Conservation (phyloP, 1,140 invertebrate species). For the Dermatophagoides farinae region DNA sequence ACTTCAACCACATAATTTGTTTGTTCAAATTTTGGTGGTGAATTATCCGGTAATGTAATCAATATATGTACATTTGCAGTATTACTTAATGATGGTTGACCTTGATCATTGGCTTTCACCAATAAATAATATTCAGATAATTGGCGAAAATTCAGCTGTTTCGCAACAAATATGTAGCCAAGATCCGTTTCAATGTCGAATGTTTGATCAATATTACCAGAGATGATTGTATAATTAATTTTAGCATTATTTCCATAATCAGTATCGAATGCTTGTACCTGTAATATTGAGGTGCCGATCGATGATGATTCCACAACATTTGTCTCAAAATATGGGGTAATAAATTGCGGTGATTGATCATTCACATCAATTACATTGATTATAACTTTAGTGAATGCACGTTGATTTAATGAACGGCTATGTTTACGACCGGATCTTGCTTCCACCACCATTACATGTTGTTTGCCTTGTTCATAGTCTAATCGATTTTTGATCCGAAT, state of each 20-base stretch:
- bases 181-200: slow-evolving; percentile 54
- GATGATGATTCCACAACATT: slow-evolving; percentile 52
- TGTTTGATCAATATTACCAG: slow-evolving; percentile 43
- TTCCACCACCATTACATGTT: slow-evolving; percentile 37
- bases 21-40: slow-evolving; percentile 52
- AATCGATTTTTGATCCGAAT: slow-evolving; percentile 55
- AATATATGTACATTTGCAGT: slow-evolving; percentile 64
- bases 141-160: slow-evolving; percentile 44
- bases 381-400: slow-evolving; percentile 6
- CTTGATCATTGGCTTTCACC: slow-evolving; percentile 58
- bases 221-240: slow-evolving; percentile 51
- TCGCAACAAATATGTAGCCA: slow-evolving; percentile 50
- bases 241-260: slow-evolving; percentile 60
- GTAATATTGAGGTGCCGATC: slow-evolving; percentile 45
- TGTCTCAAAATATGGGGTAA: slow-evolving; percentile 45
- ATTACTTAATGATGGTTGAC: slow-evolving; percentile 45
- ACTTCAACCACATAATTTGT: slow-evolving; percentile 50
- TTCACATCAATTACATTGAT: slow-evolving; percentile 49
- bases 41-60: slow-evolving; percentile 73
- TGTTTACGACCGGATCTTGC: slow-evolving; percentile 55
- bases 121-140: slow-evolving; percentile 53
- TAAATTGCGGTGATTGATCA: slow-evolving; percentile 66
- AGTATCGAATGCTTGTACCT: slow-evolving; percentile 50
- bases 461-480: slow-evolving; percentile 34
- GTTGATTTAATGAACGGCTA: not conserved